Conservation (phyloP, 2,888 invertebrate genomes). For the Scotopteryx bipunctaria region DNA sequence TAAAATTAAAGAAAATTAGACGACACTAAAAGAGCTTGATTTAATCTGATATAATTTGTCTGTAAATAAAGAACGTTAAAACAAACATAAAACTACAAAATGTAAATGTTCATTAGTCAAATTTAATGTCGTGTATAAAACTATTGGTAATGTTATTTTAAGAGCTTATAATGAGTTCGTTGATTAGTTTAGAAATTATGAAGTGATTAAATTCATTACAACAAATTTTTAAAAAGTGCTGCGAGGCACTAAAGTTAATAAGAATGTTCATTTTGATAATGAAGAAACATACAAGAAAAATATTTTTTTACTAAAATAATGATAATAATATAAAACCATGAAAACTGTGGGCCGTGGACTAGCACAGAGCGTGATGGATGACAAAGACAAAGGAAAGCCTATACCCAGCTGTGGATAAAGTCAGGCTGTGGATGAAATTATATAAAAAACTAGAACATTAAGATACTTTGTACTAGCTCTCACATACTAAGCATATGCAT, state of each 20-base stretch:
- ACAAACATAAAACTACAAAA: conserved; percentile 8
- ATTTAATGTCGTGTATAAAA: conserved; percentile 8
- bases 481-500: conserved; percentile 27
- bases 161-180: conserved; percentile 9
- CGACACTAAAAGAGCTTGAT: background rate
- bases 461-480: conserved; percentile 5
- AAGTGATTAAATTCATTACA: conserved; percentile 10
- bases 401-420: too few species aligned
- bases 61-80: conserved; percentile 1
- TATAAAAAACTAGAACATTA: conserved; percentile 8
- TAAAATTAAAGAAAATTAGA: background rate
- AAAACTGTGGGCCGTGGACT: too few species aligned
- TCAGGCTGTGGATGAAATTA: too few species aligned
- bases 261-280: conserved; percentile 9
- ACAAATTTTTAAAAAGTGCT: conserved; percentile 9
- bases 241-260: conserved; percentile 10
- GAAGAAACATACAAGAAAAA: background rate
- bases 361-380: too few species aligned
- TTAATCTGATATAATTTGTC: background rate
- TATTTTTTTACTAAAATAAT: background rate
- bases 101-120: conserved; percentile 16
- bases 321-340: too few species aligned
- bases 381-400: too few species aligned
- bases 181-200: conserved; percentile 18
- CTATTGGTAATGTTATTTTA: conserved; percentile 10